These are phyloP conservation scores for Pardalotus punctatus DNA, from an alignment of 2,113 vertebrate species.

Conservation along the genomic window DNA sequence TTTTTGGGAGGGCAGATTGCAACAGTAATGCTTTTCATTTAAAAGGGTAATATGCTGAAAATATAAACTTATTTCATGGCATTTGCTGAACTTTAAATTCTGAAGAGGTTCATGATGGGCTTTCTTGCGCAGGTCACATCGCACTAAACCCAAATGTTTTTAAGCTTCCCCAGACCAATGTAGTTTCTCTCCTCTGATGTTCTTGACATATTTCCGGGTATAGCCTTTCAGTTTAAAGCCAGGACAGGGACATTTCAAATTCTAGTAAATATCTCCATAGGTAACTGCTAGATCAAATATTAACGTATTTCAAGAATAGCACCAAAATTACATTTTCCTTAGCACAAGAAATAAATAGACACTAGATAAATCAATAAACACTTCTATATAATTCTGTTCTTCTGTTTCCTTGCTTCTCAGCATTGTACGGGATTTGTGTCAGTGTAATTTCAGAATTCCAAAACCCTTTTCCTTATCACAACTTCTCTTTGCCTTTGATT, in stretches of 20 bases:
- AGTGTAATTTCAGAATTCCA: background rate
- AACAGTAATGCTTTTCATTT: background rate
- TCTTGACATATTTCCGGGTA: background rate
- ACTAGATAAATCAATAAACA: background rate
- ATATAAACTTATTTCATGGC: background rate
- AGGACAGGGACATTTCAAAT: background rate
- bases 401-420: background rate
- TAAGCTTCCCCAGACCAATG: background rate
- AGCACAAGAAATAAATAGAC: background rate
- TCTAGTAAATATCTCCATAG: background rate
- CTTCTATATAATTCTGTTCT: background rate
- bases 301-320: background rate
- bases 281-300: background rate
- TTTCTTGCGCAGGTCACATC: background rate
- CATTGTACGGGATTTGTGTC: background rate
- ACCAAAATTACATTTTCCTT: background rate
- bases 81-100: background rate
- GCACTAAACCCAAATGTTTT: background rate
- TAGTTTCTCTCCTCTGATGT: background rate
- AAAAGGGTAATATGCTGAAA: background rate
- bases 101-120: background rate
- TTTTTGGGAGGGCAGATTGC: accelerated
- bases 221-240: background rate
- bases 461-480: background rate
- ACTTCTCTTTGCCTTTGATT: background rate